phyloP scores from a whole-genome alignment of 2,797 vertebrate genomes.

The Siniperca obscura region DNA sequence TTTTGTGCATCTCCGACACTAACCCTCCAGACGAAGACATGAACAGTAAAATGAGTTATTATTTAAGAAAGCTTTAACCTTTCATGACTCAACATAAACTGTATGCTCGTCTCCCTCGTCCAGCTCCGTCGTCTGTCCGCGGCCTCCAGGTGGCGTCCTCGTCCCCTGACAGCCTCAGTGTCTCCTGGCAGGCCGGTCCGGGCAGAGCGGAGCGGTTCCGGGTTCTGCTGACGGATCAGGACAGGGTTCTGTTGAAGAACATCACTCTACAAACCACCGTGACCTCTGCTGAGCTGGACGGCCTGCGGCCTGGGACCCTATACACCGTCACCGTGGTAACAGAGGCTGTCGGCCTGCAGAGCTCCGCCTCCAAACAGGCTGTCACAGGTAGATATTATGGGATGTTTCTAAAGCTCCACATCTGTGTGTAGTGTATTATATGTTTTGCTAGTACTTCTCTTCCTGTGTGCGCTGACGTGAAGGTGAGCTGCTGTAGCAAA shows the following conservation, averaged over 20 bases:
- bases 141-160: conserved; percentile 79
- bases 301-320: conserved; percentile 84
- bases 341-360: conserved; percentile 82
- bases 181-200: conserved; percentile 85
- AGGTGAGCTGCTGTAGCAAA: too few relatives aligned
- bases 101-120: background rate
- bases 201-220: conserved; percentile 84
- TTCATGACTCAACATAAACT: background rate
- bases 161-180: conserved; percentile 72
- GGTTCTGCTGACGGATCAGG: conserved; percentile 82
- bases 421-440: too few relatives aligned
- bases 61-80: background rate
- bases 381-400: conserved; percentile 84
- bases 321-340: conserved; percentile 89
- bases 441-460: too few relatives aligned
- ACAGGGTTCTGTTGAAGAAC: conserved; percentile 68
- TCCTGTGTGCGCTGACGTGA: too few relatives aligned
- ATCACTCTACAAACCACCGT: conserved; percentile 63
- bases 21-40: background rate
- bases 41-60: background rate
- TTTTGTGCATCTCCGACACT: too few relatives aligned
- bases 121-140: conserved; percentile 88
- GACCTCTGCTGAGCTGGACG: conserved; percentile 77
- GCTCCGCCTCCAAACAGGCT: conserved; percentile 70
- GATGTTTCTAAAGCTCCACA: background rate